Percentiles rank a stretch among this genome's conserved stretches.
These are phyloP conservation scores for Phataginus tetradactyla DNA, from an alignment of 2,797 vertebrate species.

Conservation along the genomic window DNA sequence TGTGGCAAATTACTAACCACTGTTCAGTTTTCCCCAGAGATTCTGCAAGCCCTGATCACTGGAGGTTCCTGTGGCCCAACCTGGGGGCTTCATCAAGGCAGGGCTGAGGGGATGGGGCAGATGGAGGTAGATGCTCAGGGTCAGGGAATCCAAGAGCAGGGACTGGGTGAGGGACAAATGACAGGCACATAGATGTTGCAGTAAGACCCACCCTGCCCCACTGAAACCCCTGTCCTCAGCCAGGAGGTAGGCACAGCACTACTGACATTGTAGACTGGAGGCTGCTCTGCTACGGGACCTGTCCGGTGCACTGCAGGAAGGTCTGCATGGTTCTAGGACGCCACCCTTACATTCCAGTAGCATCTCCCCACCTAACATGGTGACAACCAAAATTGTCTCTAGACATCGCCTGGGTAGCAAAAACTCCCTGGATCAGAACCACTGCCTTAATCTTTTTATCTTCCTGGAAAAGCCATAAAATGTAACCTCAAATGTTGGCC, in stretches of 20 bases:
- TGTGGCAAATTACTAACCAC: neutral
- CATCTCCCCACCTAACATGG: neutral
- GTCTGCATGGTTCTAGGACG: no score
- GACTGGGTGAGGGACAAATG: neutral
- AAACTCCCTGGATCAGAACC: neutral
- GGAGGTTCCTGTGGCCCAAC: no score
- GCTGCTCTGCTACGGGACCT: fast-evolving
- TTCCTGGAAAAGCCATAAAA: neutral
- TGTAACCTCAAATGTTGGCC: neutral
- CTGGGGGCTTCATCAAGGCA: neutral
- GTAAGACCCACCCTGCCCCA: neutral
- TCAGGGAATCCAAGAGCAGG: neutral
- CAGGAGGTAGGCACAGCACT: neutral
- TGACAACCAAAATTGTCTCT: neutral
- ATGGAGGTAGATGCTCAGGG: no score
- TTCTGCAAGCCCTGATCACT: neutral
- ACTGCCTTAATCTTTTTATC: neutral
- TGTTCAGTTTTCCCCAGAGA: neutral
- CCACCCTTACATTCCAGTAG: neutral
- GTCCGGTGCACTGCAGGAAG: neutral
- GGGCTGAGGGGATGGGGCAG: fast-evolving
- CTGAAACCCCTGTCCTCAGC: neutral
- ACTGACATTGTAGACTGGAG: neutral
- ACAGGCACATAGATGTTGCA: neutral
- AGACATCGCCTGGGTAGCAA: neutral